phyloP scores from a whole-genome alignment of 2,797 vertebrate species.

The Chromobotia macracanthus region DNA sequence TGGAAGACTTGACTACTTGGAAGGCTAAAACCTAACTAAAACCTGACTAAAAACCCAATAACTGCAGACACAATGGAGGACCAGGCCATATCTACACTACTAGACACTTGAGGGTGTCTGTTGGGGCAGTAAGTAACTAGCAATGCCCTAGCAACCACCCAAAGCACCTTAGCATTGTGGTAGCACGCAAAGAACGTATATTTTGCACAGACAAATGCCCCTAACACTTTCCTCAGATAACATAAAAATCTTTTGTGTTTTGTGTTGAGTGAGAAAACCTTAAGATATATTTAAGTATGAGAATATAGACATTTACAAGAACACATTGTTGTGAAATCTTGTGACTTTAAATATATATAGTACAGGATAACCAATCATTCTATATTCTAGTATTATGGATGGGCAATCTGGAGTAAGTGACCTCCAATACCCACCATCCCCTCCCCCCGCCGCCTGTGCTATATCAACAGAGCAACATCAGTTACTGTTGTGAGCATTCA shows the following conservation, averaged over 20 bases:
- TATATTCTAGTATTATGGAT: conserved; percentile 2
- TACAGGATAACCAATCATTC: neutral
- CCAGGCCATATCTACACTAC: too few species aligned
- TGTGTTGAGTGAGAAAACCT: neutral
- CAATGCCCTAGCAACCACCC: neutral
- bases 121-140: neutral
- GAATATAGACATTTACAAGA: neutral
- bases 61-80: too few species aligned
- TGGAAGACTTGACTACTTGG: too few species aligned
- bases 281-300: neutral
- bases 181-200: too few species aligned
- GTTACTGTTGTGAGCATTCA: conserved; percentile 61
- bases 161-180: neutral
- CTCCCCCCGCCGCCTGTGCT: conserved; percentile 46
- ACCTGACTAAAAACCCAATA: neutral
- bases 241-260: too few species aligned
- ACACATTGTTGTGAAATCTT: neutral
- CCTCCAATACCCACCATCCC: conserved; percentile 13
- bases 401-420: conserved; percentile 52
- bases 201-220: too few species aligned
- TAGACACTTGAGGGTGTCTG: too few species aligned
- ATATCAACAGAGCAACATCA: conserved; percentile 61
- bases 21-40: too few species aligned
- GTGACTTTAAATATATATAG: neutral
- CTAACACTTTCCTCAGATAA: too few species aligned